These are phyloP conservation scores for Anthopleura sola DNA, from an alignment of 64 coral and sea anemone genomes.

Conservation along the genomic window DNA sequence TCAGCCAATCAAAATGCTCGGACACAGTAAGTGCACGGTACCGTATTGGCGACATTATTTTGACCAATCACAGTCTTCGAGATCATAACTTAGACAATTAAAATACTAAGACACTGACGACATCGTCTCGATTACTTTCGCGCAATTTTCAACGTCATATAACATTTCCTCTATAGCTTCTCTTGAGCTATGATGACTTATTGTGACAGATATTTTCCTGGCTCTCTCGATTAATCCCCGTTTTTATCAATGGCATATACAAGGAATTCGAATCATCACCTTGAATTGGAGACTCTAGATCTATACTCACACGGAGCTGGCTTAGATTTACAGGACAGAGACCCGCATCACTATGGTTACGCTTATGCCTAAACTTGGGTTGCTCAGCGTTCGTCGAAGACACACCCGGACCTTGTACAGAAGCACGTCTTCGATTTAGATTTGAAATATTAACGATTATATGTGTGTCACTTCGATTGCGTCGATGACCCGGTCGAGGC, in stretches of 20 bases:
- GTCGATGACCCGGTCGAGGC: background rate
- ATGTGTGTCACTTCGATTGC: constrained; percentile 7
- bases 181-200: background rate
- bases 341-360: constrained; percentile 16
- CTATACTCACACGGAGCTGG: constrained; percentile 4
- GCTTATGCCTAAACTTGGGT: background rate
- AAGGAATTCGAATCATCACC: background rate
- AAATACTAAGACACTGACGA: too few relatives aligned
- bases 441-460: constrained; percentile 11
- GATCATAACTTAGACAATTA: too few relatives aligned
- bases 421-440: background rate
- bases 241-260: constrained; percentile 3
- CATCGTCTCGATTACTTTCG: too few relatives aligned
- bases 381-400: background rate
- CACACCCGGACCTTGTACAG: background rate
- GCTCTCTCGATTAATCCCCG: background rate
- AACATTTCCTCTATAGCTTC: too few relatives aligned
- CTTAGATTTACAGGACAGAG: constrained; percentile 9
- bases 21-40: too few relatives aligned
- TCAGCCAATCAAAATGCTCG: too few relatives aligned
- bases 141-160: too few relatives aligned
- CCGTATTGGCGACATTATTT: too few relatives aligned
- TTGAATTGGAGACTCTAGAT: background rate
- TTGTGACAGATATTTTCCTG: background rate
- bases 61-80: too few relatives aligned